Evolutionary conservation across 2,113 vertebrate genomes (phyloP), one percentile per base, ranked within the genome.

Genomic region (Nesogale talazaci): DNA sequence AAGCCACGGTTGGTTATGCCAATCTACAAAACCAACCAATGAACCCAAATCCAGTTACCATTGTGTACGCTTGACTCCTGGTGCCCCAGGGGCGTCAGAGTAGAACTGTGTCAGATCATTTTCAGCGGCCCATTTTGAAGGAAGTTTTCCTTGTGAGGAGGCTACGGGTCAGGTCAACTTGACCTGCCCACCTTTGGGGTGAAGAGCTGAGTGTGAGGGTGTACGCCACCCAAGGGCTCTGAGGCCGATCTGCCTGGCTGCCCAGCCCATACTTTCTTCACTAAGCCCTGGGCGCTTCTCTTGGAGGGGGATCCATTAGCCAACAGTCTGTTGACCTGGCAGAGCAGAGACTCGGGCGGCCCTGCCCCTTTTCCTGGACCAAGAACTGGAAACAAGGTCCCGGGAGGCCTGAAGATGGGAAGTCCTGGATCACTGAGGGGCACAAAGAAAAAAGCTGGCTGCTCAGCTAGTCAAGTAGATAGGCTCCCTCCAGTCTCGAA

Each of bases 321-420:
- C 19, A 29, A 1, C 59, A 31, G 42, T 22, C 46, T 80, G 42
- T 6, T 82, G 70, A 69, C 65, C 20, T 56, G 42, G 29, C n/a
- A 79, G 19, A 86, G 4, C 11, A 77, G 19, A 93, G 38, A 89
- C 40, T 42, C 46, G 36, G 36, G 3, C 42, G 29, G 25, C 34
- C 34, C 29, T 9, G 23, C n/a, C n/a, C n/a, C n/a, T n/a, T n/a
- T n/a, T n/a, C n/a, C n/a, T 40, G 46, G 27, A 57, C 29, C 9
- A 69, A 36, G 69, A 89, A 31, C 19, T 52, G 52, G 46, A 91
- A 91, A 85, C 27, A 74, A 46, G 38, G 56, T 90, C 40, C 78
- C 63, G 70, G 69, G 36, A 79, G 61, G 70, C 38, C 8, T 15
- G 52, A 56, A 38, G 59, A 15, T 17, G 56, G 52, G 20, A 91